Base-by-base conservation (phyloP, 2,797 vertebrate genomes). In the Helicolenus hilgendorfi region DNA sequence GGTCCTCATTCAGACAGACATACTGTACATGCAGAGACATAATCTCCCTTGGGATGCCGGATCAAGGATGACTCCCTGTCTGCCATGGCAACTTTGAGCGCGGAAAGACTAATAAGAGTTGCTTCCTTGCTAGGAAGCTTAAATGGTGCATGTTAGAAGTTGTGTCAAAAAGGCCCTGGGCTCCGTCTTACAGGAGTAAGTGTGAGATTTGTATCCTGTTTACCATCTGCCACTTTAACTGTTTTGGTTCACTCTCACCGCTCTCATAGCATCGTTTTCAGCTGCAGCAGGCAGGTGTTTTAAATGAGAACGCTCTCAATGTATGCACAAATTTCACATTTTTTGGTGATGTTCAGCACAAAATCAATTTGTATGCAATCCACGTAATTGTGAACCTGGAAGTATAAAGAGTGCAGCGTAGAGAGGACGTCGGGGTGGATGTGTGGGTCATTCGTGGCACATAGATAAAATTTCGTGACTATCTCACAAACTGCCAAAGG, bases 91-190 rank as follows among this genome's bases (percentile, higher is more conserved):
- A 69, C 86, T 86, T 79, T 72, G 33, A 89, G 69, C 41, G 72
- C 8, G 22, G 33, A 68, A 29, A 64, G 59, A 76, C 69, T 62
- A 76, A 58, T 62, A 74, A 62, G 64, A 89, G 31, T 24, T 72
- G 70, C 84, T 68, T 86, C 72, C 77, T 91, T 89, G 64, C 92
- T 75, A 81, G 86, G 76, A 78, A 81, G 70, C 41, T 29, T 79
- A 27, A 77, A 49, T 53, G 55, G 35, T 71, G 33, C 27, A 68
- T 72, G 68, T 62, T 35, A 83, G 45, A 36, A 70, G 35, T 18
- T 11, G 35, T 85, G 85, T 68, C 27, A 64, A 29, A 29, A 56
- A 59, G 29, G 26, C 73, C 62, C 63, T 38, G 13, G 1, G 41
- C n/a, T 27, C 33, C 63, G 77, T 81, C 45, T 83, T 58, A 55